phyloP scores from a whole-genome alignment of 2,888 invertebrate genomes.

The Sinohyriopsis cumingii region DNA sequence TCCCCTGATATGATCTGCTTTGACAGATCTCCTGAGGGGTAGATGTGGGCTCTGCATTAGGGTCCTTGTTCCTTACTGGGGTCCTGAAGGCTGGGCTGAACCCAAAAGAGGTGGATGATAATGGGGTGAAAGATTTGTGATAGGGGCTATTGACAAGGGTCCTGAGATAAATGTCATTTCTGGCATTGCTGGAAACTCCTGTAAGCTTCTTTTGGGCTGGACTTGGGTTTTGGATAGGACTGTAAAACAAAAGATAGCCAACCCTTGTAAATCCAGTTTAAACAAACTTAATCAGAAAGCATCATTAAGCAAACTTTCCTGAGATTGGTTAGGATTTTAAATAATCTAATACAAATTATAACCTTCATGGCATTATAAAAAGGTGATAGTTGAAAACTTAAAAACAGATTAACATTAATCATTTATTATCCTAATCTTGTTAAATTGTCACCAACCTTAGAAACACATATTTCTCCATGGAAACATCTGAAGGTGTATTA shows the following conservation, averaged over 20 bases:
- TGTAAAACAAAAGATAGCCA: not conserved
- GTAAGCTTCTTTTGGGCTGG: slow-evolving; percentile 35
- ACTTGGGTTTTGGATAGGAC: slow-evolving; percentile 29
- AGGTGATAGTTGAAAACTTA: no score
- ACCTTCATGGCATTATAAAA: no score
- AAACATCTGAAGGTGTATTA: no score
- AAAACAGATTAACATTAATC: no score
- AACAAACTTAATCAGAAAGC: no score
- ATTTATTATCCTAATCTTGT: no score
- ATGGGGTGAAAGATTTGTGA: slow-evolving; percentile 37
- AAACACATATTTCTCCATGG: no score
- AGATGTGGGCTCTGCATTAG: not conserved
- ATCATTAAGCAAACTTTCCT: no score
- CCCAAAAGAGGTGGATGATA: slow-evolving; percentile 39
- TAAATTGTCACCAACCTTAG: no score
- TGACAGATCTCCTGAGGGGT: slow-evolving; percentile 17
- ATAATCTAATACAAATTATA: no score
- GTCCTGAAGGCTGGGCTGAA: slow-evolving; percentile 39
- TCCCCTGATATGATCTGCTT: no score
- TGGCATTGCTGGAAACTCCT: slow-evolving; percentile 31
- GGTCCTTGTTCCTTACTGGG: slow-evolving; percentile 23
- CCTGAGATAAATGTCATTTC: slow-evolving; percentile 50
- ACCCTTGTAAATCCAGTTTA: not conserved
- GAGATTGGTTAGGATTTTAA: no score
- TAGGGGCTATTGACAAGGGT: slow-evolving; percentile 53